Evolutionary conservation across 2,888 invertebrate species (phyloP).

Genomic region (Adineta ricciae): DNA sequence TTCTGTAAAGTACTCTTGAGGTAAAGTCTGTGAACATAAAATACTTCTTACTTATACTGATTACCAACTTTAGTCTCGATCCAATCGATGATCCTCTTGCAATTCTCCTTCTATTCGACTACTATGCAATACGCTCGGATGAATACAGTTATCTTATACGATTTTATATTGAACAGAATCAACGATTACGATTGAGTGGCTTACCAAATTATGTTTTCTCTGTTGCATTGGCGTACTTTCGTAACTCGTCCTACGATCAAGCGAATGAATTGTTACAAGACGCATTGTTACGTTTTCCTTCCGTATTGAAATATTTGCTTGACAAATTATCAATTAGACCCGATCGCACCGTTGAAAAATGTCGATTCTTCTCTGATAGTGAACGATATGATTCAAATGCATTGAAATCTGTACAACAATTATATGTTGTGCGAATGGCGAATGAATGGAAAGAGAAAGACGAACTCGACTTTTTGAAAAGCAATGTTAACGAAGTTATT

Average conservation of each 20-base stretch:
- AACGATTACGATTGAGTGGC: conserved; percentile 62
- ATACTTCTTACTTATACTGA: no score
- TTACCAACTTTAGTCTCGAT: conserved; percentile 46
- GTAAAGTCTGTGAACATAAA: no score
- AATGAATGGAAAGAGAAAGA: conserved; percentile 69
- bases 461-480: conserved; percentile 66
- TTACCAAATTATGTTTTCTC: conserved; percentile 79
- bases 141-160: conserved; percentile 64
- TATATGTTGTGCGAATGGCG: conserved; percentile 65
- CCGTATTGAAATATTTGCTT: conserved; percentile 62
- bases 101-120: conserved; percentile 64
- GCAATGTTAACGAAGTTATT: conserved; percentile 56
- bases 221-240: conserved; percentile 64
- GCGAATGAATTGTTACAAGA: conserved; percentile 56
- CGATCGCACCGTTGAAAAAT: conserved; percentile 52
- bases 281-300: conserved; percentile 71
- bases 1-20: conserved; percentile 68
- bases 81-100: conserved; percentile 47
- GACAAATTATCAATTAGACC: conserved; percentile 67
- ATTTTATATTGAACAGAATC: conserved; percentile 51
- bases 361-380: conserved; percentile 25
- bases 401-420: conserved; percentile 61
- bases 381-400: conserved; percentile 45
- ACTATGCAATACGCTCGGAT: conserved; percentile 65
- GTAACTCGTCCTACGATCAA: conserved; percentile 43